Evolutionary conservation across 2,888 invertebrate species (phyloP), one percentile per base, ranked within the genome.

Genomic region (Xylophagus ater): DNA sequence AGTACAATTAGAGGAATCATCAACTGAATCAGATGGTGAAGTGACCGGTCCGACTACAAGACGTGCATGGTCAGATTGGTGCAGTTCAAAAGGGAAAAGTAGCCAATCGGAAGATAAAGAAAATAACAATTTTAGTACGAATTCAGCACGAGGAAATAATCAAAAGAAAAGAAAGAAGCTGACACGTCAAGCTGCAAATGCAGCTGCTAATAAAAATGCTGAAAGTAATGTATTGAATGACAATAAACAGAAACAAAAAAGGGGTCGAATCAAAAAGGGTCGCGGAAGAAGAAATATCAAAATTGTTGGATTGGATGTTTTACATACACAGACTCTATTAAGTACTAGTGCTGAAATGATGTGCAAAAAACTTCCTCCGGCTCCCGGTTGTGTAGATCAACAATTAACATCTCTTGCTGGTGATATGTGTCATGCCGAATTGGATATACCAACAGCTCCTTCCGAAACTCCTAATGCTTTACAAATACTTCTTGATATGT

Each of bases 341-440:
- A 89, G 89, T 57, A 89, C 89, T 13, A 78, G 84, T 15, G 77
- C 78, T 36, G 83, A 83, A 57, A 71, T 73, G 33, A 68, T 71
- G 52, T 76, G 79, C 7, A 79, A 79, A 56, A 80, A 79, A 60
- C 70, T 82, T 47, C 86, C 86, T 25, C 86, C 89, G 20, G 89
- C 89, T 32, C 89, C 88, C 8, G 92, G 92, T 37, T 88, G 88
- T 59, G 85, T 92, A 42, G 90, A 88, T 63, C 89, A 90, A 60
- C 87, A 89, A 50, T 67, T 92, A 42, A 86, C 88, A 4, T 78
- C 83, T 30, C 68, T 89, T 37, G 78, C 83, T 28, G 71, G 77
- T 38, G 71, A 72, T 53, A 70, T 77, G 56, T 73, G 82, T 44
- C 89, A 90, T 61, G 76, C 80, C 39, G 89, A 89, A 66, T 67